Evolutionary conservation across 2,888 invertebrate genomes (phyloP).

Genomic region (Spodoptera littoralis): DNA sequence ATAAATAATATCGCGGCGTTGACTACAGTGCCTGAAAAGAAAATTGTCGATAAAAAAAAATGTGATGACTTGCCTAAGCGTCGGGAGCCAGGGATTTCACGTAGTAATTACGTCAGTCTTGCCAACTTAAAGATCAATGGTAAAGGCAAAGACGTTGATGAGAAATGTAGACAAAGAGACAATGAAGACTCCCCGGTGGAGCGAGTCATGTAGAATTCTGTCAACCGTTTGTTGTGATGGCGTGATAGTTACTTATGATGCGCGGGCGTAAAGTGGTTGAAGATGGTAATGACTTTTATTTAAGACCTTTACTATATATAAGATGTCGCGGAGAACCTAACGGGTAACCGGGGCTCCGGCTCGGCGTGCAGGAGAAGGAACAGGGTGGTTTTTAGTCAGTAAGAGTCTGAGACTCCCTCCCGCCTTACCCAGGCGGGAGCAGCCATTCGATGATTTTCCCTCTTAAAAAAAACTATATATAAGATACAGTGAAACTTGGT

Average conservation of each 20-base stretch:
- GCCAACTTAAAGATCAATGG: constrained; percentile 83
- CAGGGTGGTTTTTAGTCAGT: too few species aligned
- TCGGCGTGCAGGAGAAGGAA: too few species aligned
- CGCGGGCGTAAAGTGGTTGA: too few species aligned
- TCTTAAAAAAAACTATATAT: too few species aligned
- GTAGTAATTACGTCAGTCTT: constrained; percentile 84
- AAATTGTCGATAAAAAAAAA: constrained; percentile 45
- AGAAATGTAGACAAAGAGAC: constrained; percentile 45
- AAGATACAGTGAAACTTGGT: too few species aligned
- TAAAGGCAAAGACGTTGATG: constrained; percentile 66
- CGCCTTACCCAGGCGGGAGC: too few species aligned
- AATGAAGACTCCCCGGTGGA: constrained; percentile 67
- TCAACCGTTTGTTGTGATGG: constrained; percentile 5
- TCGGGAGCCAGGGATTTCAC: constrained; percentile 76
- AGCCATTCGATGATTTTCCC: too few species aligned
- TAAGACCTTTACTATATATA: too few species aligned
- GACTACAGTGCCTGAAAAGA: constrained; percentile 67
- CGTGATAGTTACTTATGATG: background rate
- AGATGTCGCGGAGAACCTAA: too few species aligned
- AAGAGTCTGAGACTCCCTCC: too few species aligned
- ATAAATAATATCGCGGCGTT: constrained; percentile 58
- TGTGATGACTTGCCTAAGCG: constrained; percentile 59
- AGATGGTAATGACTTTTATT: too few species aligned
- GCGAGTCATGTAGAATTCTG: constrained; percentile 68
- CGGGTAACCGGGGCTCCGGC: too few species aligned